These are phyloP conservation scores for Scaptodrosophila lebanonensis DNA, from an alignment of 1,140 invertebrate genomes.

Conservation along the genomic window DNA sequence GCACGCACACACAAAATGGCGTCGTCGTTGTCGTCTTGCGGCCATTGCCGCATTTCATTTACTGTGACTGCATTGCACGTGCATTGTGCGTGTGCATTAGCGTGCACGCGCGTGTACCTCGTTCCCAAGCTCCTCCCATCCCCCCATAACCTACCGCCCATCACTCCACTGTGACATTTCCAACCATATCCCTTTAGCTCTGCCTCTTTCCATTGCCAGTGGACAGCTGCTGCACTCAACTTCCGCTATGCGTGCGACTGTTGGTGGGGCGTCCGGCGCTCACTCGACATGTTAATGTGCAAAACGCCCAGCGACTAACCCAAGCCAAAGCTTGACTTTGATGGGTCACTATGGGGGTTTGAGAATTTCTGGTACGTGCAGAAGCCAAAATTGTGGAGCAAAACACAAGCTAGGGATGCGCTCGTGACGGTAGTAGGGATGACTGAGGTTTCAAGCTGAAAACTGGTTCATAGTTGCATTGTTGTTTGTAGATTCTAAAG, in stretches of 20 bases:
- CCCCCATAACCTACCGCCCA: not conserved
- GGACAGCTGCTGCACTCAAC: constrained; percentile 21
- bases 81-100: constrained; percentile 68
- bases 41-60: constrained; percentile 58
- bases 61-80: constrained; percentile 51
- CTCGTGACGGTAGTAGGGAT: too few relatives aligned
- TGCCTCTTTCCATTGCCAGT: too few relatives aligned
- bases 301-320: constrained; percentile 41
- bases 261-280: constrained; percentile 36
- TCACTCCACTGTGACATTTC: constrained; percentile 22
- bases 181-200: too few relatives aligned
- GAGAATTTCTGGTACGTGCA: constrained; percentile 30
- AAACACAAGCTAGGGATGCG: not conserved
- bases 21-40: constrained; percentile 36
- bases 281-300: constrained; percentile 68
- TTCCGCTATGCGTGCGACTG: constrained; percentile 21
- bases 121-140: not conserved
- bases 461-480: too few relatives aligned
- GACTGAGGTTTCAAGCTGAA: too few relatives aligned
- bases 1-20: constrained; percentile 55
- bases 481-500: too few relatives aligned
- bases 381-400: constrained; percentile 25
- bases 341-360: not conserved
- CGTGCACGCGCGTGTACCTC: constrained; percentile 19
- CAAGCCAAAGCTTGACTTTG: constrained; percentile 22